Evolutionary conservation across 2,797 vertebrate genomes (phyloP).

Genomic region (Dendrocincla fuliginosa): DNA sequence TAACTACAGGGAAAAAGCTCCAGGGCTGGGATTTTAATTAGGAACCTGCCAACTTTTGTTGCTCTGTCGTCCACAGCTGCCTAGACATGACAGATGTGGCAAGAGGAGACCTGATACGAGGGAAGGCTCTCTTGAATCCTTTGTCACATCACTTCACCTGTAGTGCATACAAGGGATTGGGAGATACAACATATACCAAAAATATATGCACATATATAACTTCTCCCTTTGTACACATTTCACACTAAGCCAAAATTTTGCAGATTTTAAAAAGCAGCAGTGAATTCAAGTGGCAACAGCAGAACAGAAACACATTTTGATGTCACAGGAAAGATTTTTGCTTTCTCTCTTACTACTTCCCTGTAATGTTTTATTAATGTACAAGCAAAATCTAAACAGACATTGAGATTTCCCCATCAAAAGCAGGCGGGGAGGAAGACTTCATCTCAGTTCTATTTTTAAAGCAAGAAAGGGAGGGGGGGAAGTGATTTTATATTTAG

Average conservation of each 20-base stretch:
- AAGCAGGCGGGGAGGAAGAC: background rate
- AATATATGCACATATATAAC: background rate
- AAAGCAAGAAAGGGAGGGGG: background rate
- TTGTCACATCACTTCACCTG: background rate
- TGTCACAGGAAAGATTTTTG: constrained; percentile 50
- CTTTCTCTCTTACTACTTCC: constrained; percentile 42
- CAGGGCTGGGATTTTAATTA: background rate
- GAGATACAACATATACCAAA: background rate
- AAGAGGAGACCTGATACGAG: background rate
- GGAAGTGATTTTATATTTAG: constrained; percentile 42
- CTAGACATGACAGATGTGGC: background rate
- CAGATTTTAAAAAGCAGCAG: background rate
- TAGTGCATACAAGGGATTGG: background rate
- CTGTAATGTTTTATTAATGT: constrained; percentile 64
- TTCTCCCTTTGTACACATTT: background rate
- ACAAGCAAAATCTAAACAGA: constrained; percentile 43
- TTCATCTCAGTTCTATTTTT: constrained; percentile 56
- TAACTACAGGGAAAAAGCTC: background rate
- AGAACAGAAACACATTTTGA: constrained; percentile 28
- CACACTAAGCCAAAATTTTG: background rate
- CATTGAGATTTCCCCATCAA: constrained; percentile 23
- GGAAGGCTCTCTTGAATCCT: background rate
- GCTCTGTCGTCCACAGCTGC: background rate
- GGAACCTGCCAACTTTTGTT: background rate
- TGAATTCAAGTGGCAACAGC: constrained; percentile 17